Base-by-base conservation (phyloP, 2,113 vertebrate genomes). In the Phylloscopus trochilus region DNA sequence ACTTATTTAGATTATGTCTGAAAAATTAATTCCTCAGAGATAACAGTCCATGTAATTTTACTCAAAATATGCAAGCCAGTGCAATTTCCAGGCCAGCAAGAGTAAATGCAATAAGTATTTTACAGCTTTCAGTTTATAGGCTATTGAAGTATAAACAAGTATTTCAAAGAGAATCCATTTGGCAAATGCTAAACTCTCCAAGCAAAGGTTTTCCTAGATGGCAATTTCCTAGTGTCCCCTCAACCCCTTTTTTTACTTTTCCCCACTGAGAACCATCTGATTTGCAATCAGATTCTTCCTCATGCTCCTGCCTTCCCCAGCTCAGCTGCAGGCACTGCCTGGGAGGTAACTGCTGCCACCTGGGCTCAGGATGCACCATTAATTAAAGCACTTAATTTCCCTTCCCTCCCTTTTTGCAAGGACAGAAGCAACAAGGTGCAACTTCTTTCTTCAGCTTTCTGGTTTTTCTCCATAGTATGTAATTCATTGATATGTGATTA, bases 361-460 rank as follows among this genome's bases (percentile, higher is more conserved):
- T 64, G 64, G 14, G 24, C 18, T 67, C 20, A 37, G 47, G 15
- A 4, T 11, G 31, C 4, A 37, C 24, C 18, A 8, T 0, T 41
- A 41, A 41, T 41, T 41, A 37, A 37, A 81, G 3, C 22, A 7
- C 2, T 10, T 27, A 0, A 41, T 69, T 69, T 68, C 46, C 26
- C 11, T 6, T 41, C 4, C 5, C 9, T 41, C 19, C 3, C 5
- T 2, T 59, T 5, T 7, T 58, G 8, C 9, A 43, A 37, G 6
- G 14, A 11, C 0, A 21, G 39, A 15, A 35, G 6, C 7, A 10
- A 4, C 0, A 19, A 14, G 24, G 10, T 43, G 15, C 0, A 1
- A 9, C 4, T 1, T 88, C 3, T 37, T 60, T 56, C 15, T 77
- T 35, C 17, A 62, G 24, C 6, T 2, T 3, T 24, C 14, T 64